Evolutionary conservation across 2,113 vertebrate genomes (phyloP), one percentile per base, ranked within the genome.

Genomic region (Falco punctatus): DNA sequence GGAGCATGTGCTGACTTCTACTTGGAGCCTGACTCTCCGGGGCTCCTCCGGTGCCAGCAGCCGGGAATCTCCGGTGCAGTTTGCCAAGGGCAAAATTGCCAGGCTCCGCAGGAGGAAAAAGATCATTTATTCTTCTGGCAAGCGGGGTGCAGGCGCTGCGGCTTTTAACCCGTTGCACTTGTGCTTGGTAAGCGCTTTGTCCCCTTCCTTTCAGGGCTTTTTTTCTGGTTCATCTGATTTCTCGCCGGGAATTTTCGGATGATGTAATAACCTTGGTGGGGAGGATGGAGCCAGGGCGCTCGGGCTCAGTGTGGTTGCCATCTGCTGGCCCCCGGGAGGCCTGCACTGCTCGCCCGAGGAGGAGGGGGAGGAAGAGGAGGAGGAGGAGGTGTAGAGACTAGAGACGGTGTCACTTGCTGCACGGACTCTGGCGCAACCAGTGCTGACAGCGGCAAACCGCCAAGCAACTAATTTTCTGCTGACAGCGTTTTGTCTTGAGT

Each of bases 241-340:
- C 89, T 94, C 40, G 18, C 85, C 85, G 91, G 90, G 97, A 83
- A 82, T 86, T 73, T 85, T 87, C 67, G 70, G 90, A 93, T 97
- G 97, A 97, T 94, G 96, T 97, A 97, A 94, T 97, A 96, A 97
- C 93, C 94, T 95, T 96, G 92, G 83, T 51, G 87, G 40, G 94
- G 91, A 93, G 88, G 91, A 27, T 81, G 64, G 94, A 26, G 66
- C 81, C 24, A 8, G 72, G 88, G 67, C 26, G 27, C 74, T 59
- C 65, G 81, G 84, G 58, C 64, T 73, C 42, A 59, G 32, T 72
- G 83, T 79, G 94, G 95, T 97, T 96, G 96, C 98, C 98, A 97
- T 94, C 98, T 98, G 96, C 97, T 7, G 98, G 95, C 95, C 79
- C 62, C 65, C 16, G 75, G 81, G 71, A 96, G 94, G 49, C 72